Evolutionary conservation across 23 tunicate genomes (phyloP), one percentile per base, ranked within the genome.

Genomic region (Ascidia mentula): DNA sequence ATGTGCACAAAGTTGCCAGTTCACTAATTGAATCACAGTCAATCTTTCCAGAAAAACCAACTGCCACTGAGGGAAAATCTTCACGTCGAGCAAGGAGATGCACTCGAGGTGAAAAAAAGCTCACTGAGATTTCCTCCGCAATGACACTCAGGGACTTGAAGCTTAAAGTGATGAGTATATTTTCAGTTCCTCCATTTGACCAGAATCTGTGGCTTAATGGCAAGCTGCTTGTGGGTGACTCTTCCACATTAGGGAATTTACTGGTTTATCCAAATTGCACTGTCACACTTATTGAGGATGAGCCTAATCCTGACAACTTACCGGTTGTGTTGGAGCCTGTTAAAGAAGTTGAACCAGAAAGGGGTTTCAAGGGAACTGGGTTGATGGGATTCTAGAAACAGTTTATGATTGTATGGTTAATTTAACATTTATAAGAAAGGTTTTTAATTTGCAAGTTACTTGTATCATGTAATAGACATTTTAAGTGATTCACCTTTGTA

Each of bases 131-230:
- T 36, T 92, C 97, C 0, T 92, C 97, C 7, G 39, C 36, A 17
- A 39, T 89, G 76, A 92, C 97, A 6, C 81, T 92, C 45, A 87
- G 87, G 73, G 84, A 87, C n/a, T 60, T 92, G 33, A 92, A 92
- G 75, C 46, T 92, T 4, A 82, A 79, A 76, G 79, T 92, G 13
- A 92, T 92, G 97, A 28, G 31, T 40, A 46, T 80, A n/a, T 86
- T 82, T 73, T 83, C 91, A 28, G 78, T 92, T 18, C 91, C 97
- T 0, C 97, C 97, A 4, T 92, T 92, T 83, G 97, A 92, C 69
- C 97, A 92, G 46, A 92, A 92, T 69, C 74, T 92, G 22, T 92
- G 88, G 88, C 34, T 86, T 18, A 75, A 87, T 78, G 88, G 85
- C 0, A 74, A 45, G 31, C 12, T 31, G 33, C 77, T 86, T 7